These are phyloP conservation scores for Chlorops oryzae DNA, from an alignment of 1,140 invertebrate species.

Conservation along the genomic window DNA sequence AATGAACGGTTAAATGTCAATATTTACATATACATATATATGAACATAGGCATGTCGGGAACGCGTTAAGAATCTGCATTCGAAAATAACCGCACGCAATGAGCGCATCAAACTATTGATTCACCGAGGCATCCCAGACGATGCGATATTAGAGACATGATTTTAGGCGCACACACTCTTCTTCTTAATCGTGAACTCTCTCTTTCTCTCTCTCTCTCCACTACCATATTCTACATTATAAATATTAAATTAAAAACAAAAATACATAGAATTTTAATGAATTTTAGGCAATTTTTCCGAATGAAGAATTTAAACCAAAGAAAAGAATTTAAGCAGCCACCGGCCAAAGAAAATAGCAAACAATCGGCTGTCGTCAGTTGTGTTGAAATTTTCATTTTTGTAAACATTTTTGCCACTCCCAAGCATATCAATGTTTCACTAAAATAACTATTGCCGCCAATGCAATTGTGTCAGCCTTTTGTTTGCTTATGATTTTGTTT, in stretches of 20 bases:
- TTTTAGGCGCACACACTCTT: slow-evolving; percentile 20
- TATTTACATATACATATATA: neutral
- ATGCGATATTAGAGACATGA: slow-evolving; percentile 44
- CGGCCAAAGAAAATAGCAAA: too few species aligned
- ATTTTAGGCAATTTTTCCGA: too few species aligned
- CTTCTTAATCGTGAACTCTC: too few species aligned
- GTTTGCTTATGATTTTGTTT: too few species aligned
- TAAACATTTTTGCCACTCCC: too few species aligned
- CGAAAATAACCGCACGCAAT: slow-evolving; percentile 77
- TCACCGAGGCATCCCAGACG: slow-evolving; percentile 76
- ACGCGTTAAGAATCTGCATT: slow-evolving; percentile 75
- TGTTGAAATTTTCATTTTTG: too few species aligned
- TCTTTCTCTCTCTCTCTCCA: too few species aligned
- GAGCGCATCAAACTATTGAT: slow-evolving; percentile 81
- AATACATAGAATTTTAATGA: slow-evolving; percentile 23
- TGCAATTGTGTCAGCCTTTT: too few species aligned
- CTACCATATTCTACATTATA: too few species aligned
- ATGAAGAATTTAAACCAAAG: slow-evolving; percentile 2
- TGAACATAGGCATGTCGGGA: slow-evolving; percentile 69
- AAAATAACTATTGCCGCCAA: too few species aligned
- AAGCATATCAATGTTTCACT: too few species aligned
- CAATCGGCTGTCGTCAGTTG: too few species aligned
- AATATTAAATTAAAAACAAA: slow-evolving; percentile 37
- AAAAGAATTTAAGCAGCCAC: slow-evolving; percentile 30
- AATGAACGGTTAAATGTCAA: neutral